Evolutionary conservation across 2,888 invertebrate genomes (phyloP), one percentile per base, ranked within the genome.

Genomic region (Mayetiola destructor): DNA sequence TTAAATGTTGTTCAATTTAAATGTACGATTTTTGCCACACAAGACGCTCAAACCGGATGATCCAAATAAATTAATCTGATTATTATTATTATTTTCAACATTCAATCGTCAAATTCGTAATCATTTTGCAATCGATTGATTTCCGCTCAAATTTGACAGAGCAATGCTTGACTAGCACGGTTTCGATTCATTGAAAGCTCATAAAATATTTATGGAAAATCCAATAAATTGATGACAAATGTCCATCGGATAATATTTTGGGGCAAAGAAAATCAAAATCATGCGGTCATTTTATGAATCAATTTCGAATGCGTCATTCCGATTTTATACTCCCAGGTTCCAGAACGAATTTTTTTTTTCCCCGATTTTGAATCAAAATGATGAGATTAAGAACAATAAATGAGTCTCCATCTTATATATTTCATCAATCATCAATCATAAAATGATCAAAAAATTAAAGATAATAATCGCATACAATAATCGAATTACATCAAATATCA

Each of bases 181-280:
- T 27, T n/a, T 27, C 27, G n/a, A n/a, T 48, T 48, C 48, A 48
- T 27, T 48, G 27, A 48, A 48, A 27, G 27, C 48, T 16, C 2
- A 27, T 48, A 48, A 48, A 48, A 48, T 48, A 48, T 48, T 48
- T 27, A 48, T 48, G 48, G 48, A 48, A 48, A 48, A n/a, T 27
- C 27, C 16, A 48, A 27, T 48, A n/a, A n/a, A n/a, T n/a, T n/a
- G n/a, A n/a, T n/a, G n/a, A n/a, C n/a, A n/a, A n/a, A n/a, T n/a
- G n/a, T n/a, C n/a, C n/a, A n/a, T n/a, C n/a, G n/a, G n/a, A n/a
- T n/a, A n/a, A n/a, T n/a, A n/a, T n/a, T n/a, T n/a, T n/a, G n/a
- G n/a, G n/a, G n/a, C n/a, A n/a, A n/a, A n/a, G n/a, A n/a, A n/a
- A n/a, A n/a, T n/a, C n/a, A n/a, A n/a, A n/a, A n/a, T n/a, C n/a